A percentile compares a stretch with the other conserved stretches of the same genome.
Conservation (phyloP, 2,888 invertebrate species). For the Stenotaenia linearis region DNA sequence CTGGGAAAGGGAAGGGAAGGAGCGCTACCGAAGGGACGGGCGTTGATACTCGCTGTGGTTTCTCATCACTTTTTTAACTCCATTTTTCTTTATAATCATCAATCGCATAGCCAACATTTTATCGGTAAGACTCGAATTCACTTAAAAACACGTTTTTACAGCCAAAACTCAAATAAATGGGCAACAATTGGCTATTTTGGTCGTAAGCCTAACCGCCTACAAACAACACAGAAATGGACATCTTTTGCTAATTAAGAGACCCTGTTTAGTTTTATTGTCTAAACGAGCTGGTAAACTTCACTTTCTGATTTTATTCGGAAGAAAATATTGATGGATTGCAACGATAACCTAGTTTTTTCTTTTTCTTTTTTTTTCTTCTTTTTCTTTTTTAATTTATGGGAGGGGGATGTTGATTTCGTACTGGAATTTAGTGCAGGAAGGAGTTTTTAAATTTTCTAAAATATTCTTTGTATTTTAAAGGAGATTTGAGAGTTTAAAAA, state of each 20-base stretch:
- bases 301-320: too few relatives aligned
- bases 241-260: not conserved
- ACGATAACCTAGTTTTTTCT: too few relatives aligned
- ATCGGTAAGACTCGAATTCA: not conserved
- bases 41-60: conserved; percentile 6
- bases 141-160: not conserved
- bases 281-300: not conserved
- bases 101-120: not conserved
- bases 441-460: too few relatives aligned
- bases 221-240: not conserved
- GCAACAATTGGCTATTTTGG: not conserved
- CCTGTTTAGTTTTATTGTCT: not conserved
- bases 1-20: not conserved
- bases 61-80: not conserved
- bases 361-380: too few relatives aligned
- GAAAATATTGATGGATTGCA: too few relatives aligned
- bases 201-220: not conserved
- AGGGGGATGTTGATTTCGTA: too few relatives aligned
- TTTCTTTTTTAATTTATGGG: too few relatives aligned
- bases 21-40: not conserved
- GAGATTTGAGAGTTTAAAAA: not conserved
- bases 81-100: not conserved
- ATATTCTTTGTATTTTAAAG: too few relatives aligned
- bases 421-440: too few relatives aligned
- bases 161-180: not conserved